phyloP scores from a whole-genome alignment of 2,113 vertebrate species.

The Conger conger region DNA sequence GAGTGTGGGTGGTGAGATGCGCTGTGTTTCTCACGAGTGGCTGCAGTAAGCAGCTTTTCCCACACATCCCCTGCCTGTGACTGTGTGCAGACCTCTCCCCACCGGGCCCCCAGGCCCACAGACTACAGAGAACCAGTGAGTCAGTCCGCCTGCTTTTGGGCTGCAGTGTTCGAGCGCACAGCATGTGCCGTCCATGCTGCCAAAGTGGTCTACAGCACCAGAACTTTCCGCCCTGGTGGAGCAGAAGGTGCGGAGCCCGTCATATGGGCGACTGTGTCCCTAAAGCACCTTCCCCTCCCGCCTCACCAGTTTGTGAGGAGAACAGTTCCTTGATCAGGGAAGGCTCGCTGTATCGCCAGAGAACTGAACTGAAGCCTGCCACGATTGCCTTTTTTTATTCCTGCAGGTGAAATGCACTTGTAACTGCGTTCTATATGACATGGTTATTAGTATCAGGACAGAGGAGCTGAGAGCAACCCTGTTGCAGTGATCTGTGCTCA shows the following conservation, averaged over 20 bases:
- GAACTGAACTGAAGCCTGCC: neutral
- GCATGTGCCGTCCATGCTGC: neutral
- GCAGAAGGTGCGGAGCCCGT: neutral
- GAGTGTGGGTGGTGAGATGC: slow-evolving; percentile 14
- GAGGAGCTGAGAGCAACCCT: neutral
- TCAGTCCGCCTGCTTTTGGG: neutral
- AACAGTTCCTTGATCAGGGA: neutral
- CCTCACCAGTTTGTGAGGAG: neutral
- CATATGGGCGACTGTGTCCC: neutral
- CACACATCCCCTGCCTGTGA: slow-evolving; percentile 26
- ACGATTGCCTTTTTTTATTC: neutral
- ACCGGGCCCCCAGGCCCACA: neutral
- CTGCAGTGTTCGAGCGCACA: neutral
- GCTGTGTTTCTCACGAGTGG: slow-evolving; percentile 19
- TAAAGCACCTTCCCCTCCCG: neutral
- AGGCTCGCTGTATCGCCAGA: neutral
- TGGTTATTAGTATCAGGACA: neutral
- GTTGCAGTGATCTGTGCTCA: neutral
- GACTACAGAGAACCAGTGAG: neutral
- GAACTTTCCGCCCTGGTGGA: neutral
- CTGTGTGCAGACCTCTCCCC: neutral
- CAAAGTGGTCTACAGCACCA: neutral
- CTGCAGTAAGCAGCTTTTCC: slow-evolving; percentile 42
- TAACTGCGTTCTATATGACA: neutral
- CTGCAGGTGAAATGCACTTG: neutral